Evolutionary conservation across 37 sponge, comb jelly and placozoan genomes (phyloP).

Genomic region (Mnemiopsis leidyi): DNA sequence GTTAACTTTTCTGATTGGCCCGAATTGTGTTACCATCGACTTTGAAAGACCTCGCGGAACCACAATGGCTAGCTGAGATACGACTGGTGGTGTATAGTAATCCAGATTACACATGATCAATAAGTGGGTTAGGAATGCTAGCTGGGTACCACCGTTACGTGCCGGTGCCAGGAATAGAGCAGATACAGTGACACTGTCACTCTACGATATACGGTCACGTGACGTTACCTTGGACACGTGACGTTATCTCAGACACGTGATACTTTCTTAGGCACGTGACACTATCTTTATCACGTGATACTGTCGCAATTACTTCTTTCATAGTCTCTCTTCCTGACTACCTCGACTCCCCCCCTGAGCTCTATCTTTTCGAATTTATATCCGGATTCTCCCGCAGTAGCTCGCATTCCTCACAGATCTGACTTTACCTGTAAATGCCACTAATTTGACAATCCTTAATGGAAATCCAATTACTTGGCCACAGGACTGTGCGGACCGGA

Average conservation of each 20-base stretch:
- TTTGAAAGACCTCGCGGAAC: not conserved
- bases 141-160: not conserved
- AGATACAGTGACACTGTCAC: not conserved
- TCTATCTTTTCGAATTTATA: too few species aligned
- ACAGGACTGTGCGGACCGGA: too few species aligned
- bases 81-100: not conserved
- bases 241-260: too few species aligned
- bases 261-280: too few species aligned
- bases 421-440: not conserved
- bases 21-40: not conserved
- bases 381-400: too few species aligned
- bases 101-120: not conserved
- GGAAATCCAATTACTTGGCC: not conserved
- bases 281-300: too few species aligned
- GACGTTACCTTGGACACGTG: too few species aligned
- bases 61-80: not conserved
- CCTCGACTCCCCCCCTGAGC: too few species aligned
- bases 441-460: not conserved
- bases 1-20: not conserved
- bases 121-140: not conserved
- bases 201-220: too few species aligned
- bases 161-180: not conserved
- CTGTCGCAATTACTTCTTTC: too few species aligned
- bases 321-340: too few species aligned
- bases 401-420: too few species aligned